phyloP scores from a whole-genome alignment of 2,797 vertebrate species.

The Sebastes vulpes region DNA sequence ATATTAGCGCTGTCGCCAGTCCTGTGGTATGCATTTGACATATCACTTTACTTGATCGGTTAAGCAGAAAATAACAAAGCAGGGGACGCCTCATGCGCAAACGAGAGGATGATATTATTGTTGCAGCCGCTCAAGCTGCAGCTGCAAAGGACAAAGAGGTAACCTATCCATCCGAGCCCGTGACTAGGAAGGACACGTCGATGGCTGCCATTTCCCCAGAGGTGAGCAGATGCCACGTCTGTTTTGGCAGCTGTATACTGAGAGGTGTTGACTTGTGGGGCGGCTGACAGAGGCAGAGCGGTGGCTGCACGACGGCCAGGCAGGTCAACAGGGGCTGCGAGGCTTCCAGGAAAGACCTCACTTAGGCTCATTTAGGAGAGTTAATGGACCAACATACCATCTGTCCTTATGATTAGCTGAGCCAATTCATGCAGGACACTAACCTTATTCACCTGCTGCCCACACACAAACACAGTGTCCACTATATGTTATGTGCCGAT shows the following conservation, averaged over 20 bases:
- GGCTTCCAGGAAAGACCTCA: slow-evolving; percentile 77
- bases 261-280: slow-evolving; percentile 72
- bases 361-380: slow-evolving; percentile 73
- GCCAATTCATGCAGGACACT: slow-evolving; percentile 44
- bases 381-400: slow-evolving; percentile 79
- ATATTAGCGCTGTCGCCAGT: slow-evolving; percentile 73
- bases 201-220: slow-evolving; percentile 70
- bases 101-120: slow-evolving; percentile 15
- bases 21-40: slow-evolving; percentile 66
- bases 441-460: slow-evolving; percentile 35
- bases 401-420: slow-evolving; percentile 72
- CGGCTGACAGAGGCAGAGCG: slow-evolving; percentile 67
- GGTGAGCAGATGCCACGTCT: slow-evolving; percentile 72
- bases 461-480: background rate
- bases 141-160: slow-evolving; percentile 60
- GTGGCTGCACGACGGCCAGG: slow-evolving; percentile 42
- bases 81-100: slow-evolving; percentile 40
- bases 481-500: background rate
- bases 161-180: slow-evolving; percentile 44
- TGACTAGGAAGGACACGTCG: slow-evolving; percentile 60
- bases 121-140: slow-evolving; percentile 26
- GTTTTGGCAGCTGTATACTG: slow-evolving; percentile 70
- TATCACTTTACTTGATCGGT: slow-evolving; percentile 61
- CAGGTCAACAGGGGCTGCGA: slow-evolving; percentile 64
- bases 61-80: slow-evolving; percentile 62